Conservation (phyloP, 2,888 invertebrate genomes). For the Drosophila fulvimacula region DNA sequence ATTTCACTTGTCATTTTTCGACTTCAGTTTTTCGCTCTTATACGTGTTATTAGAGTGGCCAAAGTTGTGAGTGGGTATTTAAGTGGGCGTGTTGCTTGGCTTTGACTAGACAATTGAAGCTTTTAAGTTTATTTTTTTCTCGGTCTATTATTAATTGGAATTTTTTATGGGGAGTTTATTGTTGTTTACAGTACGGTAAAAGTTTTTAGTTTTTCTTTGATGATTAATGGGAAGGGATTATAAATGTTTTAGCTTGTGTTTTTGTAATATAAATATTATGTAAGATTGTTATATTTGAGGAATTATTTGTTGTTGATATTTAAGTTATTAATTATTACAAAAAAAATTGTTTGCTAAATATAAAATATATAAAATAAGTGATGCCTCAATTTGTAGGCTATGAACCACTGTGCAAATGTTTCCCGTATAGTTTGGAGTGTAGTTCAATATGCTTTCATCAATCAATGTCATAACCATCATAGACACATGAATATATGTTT, state of each 20-base stretch:
- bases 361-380: too few relatives aligned
- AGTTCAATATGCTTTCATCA: conserved; percentile 32
- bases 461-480: conserved; percentile 36
- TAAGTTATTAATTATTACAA: too few relatives aligned
- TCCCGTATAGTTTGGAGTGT: background rate
- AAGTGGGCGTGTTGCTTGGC: conserved; percentile 52
- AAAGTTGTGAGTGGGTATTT: conserved; percentile 33
- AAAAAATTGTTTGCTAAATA: too few relatives aligned
- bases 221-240: background rate
- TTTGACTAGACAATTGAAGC: conserved; percentile 15
- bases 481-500: conserved; percentile 12
- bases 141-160: conserved; percentile 34
- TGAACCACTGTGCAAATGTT: background rate
- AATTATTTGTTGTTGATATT: too few relatives aligned
- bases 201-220: background rate
- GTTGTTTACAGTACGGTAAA: conserved; percentile 23
- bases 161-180: conserved; percentile 17
- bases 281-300: too few relatives aligned
- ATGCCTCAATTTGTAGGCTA: too few relatives aligned
- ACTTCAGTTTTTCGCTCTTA: conserved; percentile 28
- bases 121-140: conserved; percentile 11
- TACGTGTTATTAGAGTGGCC: conserved; percentile 28
- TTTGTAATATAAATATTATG: background rate
- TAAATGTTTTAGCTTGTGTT: background rate
- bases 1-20: conserved; percentile 26